phyloP scores from a whole-genome alignment of 1,140 invertebrate genomes.

The Ruditapes philippinarum region DNA sequence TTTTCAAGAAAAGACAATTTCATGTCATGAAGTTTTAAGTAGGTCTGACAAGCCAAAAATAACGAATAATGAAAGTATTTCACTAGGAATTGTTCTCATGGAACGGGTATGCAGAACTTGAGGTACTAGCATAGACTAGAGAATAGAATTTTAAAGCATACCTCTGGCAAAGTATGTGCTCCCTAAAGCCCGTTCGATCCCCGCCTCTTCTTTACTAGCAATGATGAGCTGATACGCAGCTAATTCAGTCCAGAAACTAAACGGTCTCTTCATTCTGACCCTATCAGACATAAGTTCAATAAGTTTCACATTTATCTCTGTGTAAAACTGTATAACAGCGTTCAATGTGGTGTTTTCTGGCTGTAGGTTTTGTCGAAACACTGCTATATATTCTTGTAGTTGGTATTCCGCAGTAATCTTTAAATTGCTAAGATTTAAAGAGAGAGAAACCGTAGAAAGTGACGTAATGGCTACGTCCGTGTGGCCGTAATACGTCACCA shows the following conservation, averaged over 20 bases:
- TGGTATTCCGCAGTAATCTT: background rate
- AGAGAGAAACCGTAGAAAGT: background rate
- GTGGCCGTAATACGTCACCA: constrained; percentile 24
- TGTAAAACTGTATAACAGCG: constrained; percentile 74
- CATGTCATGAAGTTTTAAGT: too few relatives aligned
- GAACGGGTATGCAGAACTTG: too few relatives aligned
- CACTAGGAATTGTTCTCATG: too few relatives aligned
- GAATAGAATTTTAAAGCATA: too few relatives aligned
- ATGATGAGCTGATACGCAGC: constrained; percentile 76
- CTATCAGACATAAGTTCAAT: constrained; percentile 62
- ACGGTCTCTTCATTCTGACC: constrained; percentile 49
- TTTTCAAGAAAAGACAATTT: too few relatives aligned
- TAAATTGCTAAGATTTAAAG: background rate
- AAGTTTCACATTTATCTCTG: constrained; percentile 62
- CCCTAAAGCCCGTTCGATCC: constrained; percentile 76
- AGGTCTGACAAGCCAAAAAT: too few relatives aligned
- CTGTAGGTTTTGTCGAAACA: constrained; percentile 36
- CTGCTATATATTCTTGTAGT: constrained; percentile 53
- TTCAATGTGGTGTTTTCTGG: constrained; percentile 56
- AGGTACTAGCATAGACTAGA: too few relatives aligned
- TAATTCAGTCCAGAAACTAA: constrained; percentile 69
- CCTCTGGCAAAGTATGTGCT: constrained; percentile 77
- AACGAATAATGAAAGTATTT: too few relatives aligned
- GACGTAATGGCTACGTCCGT: constrained; percentile 57
- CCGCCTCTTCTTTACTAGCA: constrained; percentile 77